Base-by-base conservation (phyloP, 2,113 vertebrate species). In the Halcyon malimbica region DNA sequence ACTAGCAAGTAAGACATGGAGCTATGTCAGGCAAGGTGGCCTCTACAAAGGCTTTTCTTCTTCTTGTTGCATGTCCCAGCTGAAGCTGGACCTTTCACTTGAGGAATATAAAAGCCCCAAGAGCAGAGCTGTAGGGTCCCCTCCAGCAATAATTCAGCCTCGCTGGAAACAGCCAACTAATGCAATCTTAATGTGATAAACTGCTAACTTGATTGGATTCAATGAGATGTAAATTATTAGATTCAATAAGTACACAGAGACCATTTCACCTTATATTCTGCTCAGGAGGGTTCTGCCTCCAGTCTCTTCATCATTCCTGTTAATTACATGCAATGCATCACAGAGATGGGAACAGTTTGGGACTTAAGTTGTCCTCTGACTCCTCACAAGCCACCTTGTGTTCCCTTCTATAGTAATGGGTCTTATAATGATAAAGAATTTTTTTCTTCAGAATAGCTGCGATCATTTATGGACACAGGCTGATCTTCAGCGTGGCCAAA, bases 211-310 rank as follows among this genome's bases (percentile, higher is more conserved):
- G 97, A 97, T 97, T 97, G 97, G 94, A 96, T 94, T 97, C 97
- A 98, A 96, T 97, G 96, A 98, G 97, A 97, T 97, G 98, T 97
- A 97, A 98, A 97, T 97, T 82, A 98, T 98, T 95, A 95, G 91
- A 97, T 97, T 97, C 97, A 97, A 83, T 98, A 98, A 97, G 95
- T 86, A 94, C 91, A 95, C 83, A 92, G 91, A 83, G 93, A 95
- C 75, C 93, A 88, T 93, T 93, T 96, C 93, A 97, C 96, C 97
- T 94, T 81, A 57, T 44, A 39, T 31, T 81, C 73, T 91, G 92
- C 88, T 92, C 78, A 70, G 73, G 67, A 96, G 77, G 89, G 81
- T 96, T 83, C 93, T 88, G 92, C 84, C 79, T 95, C 53, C 89
- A 63, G 71, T 83, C 68, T 95, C 94, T 94, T 96, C 92, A 73